Evolutionary conservation across 2,797 vertebrate species (phyloP), one percentile per base, ranked within the genome.

Genomic region (Enteromius viviparus): DNA sequence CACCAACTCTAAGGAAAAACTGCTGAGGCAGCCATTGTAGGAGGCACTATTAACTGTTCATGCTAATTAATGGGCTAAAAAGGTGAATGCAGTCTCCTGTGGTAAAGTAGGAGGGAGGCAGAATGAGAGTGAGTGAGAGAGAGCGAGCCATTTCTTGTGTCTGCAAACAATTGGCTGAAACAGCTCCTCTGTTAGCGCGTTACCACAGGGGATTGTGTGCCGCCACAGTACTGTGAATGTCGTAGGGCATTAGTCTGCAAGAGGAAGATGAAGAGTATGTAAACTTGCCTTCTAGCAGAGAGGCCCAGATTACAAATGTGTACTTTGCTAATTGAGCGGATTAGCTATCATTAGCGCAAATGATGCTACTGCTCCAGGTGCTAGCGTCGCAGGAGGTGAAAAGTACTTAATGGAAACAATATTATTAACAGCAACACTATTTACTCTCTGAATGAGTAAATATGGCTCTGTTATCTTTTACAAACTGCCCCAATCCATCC

Each of bases 21-120:
- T 90, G 94, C 93, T 93, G 94, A 94, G 89, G 88, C 47, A 37
- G 92, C 92, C 90, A 85, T 89, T 84, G 89, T 7, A 75, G 89
- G 85, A 84, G 34, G 88, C 89, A 90, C 90, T 91, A 94, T 94
- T 93, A 94, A 94, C 91, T 91, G 92, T 90, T 91, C 85, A 85
- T 79, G 91, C 91, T 94, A 94, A 94, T 95, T 95, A 95, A 94
- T 95, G 94, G 94, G 93, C 90, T 94, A 95, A 95, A 90, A 93
- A 93, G 94, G 92, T 94, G 93, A 94, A 88, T 60, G 86, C 64
- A 83, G 79, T 88, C 92, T 90, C 88, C 40, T 6, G 89, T 89
- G 91, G 91, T 72, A 37, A 55, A 80, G 70, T 49, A 45, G 32
- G 58, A 79, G 47, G 76, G 62, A 58, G 87, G 89, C 88, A 72